These are phyloP conservation scores for Gymnodraco acuticeps DNA, from an alignment of 2,797 vertebrate genomes.

Conservation along the genomic window DNA sequence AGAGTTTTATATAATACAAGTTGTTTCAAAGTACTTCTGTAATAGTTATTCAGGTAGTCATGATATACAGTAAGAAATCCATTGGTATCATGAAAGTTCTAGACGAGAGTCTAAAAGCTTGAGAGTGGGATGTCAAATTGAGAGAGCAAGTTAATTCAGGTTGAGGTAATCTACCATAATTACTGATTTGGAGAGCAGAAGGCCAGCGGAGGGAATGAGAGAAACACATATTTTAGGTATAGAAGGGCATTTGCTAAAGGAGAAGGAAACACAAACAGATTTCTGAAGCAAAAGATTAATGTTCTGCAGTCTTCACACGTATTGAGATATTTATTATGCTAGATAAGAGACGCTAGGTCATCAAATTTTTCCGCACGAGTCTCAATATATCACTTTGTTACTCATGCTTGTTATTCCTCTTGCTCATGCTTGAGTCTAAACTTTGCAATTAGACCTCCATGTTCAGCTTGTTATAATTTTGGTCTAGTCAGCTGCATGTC, in stretches of 20 bases:
- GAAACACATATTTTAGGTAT: constrained; percentile 35
- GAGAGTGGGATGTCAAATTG: constrained; percentile 36
- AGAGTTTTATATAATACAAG: neutral
- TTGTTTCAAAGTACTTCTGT: neutral
- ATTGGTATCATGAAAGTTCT: neutral
- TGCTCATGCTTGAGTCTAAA: constrained; percentile 19
- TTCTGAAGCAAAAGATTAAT: constrained; percentile 42
- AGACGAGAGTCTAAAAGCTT: constrained; percentile 2
- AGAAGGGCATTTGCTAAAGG: neutral
- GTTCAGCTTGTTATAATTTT: constrained; percentile 47
- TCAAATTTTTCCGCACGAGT: constrained; percentile 30
- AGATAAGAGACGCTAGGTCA: constrained; percentile 2
- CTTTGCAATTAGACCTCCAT: constrained; percentile 32
- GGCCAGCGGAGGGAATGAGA: constrained; percentile 12
- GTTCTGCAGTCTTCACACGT: constrained; percentile 21
- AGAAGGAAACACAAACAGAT: constrained; percentile 18
- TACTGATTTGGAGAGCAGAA: constrained; percentile 40
- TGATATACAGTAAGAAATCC: neutral
- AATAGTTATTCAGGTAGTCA: neutral
- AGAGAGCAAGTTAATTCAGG: constrained; percentile 19
- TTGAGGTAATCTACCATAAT: constrained; percentile 46
- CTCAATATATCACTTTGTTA: constrained; percentile 40
- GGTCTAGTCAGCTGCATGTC: constrained; percentile 23
- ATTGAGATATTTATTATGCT: constrained; percentile 47
- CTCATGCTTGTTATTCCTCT: constrained; percentile 15